These are phyloP conservation scores for Meteorus cinctellus DNA, from an alignment of 2,888 invertebrate genomes.

Conservation along the genomic window DNA sequence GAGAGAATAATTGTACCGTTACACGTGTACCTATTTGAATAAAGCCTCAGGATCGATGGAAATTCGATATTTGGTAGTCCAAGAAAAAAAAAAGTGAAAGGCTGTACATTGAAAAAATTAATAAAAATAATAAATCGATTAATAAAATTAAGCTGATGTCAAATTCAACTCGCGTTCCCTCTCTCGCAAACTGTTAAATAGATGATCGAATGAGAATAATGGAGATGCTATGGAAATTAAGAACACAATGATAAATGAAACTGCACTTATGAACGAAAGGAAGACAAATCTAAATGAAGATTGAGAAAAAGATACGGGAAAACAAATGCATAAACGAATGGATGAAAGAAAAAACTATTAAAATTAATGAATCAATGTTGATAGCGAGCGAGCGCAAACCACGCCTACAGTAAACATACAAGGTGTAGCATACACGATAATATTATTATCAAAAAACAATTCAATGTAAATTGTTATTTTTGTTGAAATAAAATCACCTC, in stretches of 20 bases:
- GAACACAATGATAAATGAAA: slow-evolving; percentile 47
- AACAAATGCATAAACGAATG: slow-evolving; percentile 43
- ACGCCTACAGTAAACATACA: slow-evolving; percentile 68
- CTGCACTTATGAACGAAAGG: slow-evolving; percentile 34
- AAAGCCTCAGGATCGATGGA: slow-evolving; percentile 58
- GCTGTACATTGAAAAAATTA: slow-evolving; percentile 57
- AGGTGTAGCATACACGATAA: slow-evolving; percentile 71
- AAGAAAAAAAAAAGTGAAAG: slow-evolving; percentile 45
- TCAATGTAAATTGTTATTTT: slow-evolving; percentile 74
- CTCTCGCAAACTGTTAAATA: slow-evolving; percentile 44
- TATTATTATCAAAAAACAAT: slow-evolving; percentile 71
- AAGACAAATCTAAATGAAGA: slow-evolving; percentile 58
- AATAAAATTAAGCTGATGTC: slow-evolving; percentile 42
- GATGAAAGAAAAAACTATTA: slow-evolving; percentile 58
- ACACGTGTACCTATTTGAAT: slow-evolving; percentile 63
- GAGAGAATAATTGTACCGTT: slow-evolving; percentile 59
- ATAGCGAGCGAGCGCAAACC: slow-evolving; percentile 70
- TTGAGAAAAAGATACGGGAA: slow-evolving; percentile 57
- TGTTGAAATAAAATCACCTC: slow-evolving; percentile 74
- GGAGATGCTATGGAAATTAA: slow-evolving; percentile 44
- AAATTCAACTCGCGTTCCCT: slow-evolving; percentile 39
- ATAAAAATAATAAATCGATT: slow-evolving; percentile 45
- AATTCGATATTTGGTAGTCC: slow-evolving; percentile 37
- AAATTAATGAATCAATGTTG: slow-evolving; percentile 64
- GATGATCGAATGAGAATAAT: slow-evolving; percentile 47